Evolutionary conservation across 2,888 invertebrate species (phyloP).

Genomic region (Plusia festucae): DNA sequence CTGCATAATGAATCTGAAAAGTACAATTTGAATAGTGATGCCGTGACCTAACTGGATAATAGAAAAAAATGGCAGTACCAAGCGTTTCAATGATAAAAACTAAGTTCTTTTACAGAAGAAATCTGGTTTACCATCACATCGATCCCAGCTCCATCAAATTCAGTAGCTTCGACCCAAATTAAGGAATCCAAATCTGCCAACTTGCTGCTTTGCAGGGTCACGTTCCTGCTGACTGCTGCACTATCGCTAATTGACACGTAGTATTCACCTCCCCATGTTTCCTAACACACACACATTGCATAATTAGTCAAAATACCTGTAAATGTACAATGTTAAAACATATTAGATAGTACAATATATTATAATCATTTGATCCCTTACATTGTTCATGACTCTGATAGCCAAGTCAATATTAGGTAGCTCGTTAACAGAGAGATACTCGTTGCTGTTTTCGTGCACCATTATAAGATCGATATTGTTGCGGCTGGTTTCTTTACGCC

Average conservation of each 20-base stretch:
- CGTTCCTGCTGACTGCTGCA: slow-evolving; percentile 28
- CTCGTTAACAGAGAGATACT: slow-evolving; percentile 33
- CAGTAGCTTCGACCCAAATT: slow-evolving; percentile 35
- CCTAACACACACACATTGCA: slow-evolving; percentile 52
- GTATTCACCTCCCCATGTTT: slow-evolving; percentile 62
- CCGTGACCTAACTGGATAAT: slow-evolving; percentile 10
- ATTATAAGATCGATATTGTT: slow-evolving; percentile 55
- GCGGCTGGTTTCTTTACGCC: slow-evolving; percentile 53
- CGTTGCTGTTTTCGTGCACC: slow-evolving; percentile 33
- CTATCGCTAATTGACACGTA: slow-evolving; percentile 52
- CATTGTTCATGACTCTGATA: slow-evolving; percentile 49
- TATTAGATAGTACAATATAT: too few species aligned
- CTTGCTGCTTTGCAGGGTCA: slow-evolving; percentile 54
- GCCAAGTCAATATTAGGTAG: slow-evolving; percentile 48
- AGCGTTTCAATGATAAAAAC: background rate
- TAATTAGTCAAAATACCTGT: slow-evolving; percentile 23
- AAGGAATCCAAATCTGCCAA: slow-evolving; percentile 41
- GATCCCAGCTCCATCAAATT: slow-evolving; percentile 49
- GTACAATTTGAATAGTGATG: background rate
- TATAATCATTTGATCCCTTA: slow-evolving; percentile 44
- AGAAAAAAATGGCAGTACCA: background rate
- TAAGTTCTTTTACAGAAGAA: slow-evolving; percentile 6
- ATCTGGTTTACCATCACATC: slow-evolving; percentile 63
- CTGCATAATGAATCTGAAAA: slow-evolving; percentile 70
- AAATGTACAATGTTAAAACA: too few species aligned